phyloP scores from a whole-genome alignment of 2,888 invertebrate species.

The Azorinus chamasolen region DNA sequence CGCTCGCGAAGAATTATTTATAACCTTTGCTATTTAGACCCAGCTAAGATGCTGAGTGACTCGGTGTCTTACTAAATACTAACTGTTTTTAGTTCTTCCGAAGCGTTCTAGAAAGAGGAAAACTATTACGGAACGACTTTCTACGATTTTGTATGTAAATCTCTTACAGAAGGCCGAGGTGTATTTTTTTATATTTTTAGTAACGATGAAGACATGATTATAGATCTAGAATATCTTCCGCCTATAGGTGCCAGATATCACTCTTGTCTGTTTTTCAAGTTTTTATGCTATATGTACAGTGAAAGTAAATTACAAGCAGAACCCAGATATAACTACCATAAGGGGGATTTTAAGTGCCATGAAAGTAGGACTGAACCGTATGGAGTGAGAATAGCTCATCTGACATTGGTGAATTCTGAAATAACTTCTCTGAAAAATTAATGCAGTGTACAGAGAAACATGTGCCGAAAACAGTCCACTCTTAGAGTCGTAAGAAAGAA shows the following conservation, averaged over 20 bases:
- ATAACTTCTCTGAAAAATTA: background rate
- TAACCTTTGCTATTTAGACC: too few relatives aligned
- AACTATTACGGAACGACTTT: too few relatives aligned
- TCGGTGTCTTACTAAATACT: too few relatives aligned
- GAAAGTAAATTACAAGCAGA: background rate
- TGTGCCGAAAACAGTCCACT: background rate
- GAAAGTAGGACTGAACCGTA: background rate
- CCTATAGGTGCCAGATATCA: constrained; percentile 21
- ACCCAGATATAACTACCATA: background rate
- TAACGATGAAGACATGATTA: constrained; percentile 15
- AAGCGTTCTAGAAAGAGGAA: too few relatives aligned
- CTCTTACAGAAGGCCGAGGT: too few relatives aligned
- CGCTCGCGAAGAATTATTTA: too few relatives aligned
- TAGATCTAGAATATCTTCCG: background rate
- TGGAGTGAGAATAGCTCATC: background rate
- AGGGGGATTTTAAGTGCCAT: background rate
- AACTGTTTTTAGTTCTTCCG: too few relatives aligned
- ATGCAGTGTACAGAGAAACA: background rate
- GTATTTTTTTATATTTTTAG: too few relatives aligned
- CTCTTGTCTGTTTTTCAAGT: background rate
- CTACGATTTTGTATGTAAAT: too few relatives aligned
- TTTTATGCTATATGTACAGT: background rate
- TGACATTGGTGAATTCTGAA: background rate
- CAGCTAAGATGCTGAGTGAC: too few relatives aligned
- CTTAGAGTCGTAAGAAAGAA: background rate